A percentile compares a stretch with the other conserved stretches of the same genome.
Conservation (phyloP, 2,888 invertebrate species). For the Drosophila macrothrix region DNA sequence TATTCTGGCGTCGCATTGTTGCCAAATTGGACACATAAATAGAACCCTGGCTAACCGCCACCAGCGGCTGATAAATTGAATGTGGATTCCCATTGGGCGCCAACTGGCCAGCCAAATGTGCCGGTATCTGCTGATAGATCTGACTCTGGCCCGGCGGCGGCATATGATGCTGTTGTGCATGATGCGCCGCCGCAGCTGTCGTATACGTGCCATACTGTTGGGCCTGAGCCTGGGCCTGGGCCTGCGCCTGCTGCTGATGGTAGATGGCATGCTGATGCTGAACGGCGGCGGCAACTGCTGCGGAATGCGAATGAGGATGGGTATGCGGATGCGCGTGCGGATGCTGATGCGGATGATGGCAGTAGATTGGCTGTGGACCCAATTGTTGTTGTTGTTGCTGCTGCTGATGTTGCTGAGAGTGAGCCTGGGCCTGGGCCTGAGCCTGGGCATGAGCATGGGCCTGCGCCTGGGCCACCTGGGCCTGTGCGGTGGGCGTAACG, state of each 20-base stretch:
- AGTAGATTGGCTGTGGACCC: slow-evolving; percentile 84
- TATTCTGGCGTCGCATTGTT: slow-evolving; percentile 83
- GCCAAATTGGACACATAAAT: slow-evolving; percentile 84
- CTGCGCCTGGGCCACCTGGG: slow-evolving; percentile 62
- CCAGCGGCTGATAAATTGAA: slow-evolving; percentile 83
- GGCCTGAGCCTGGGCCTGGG: slow-evolving; percentile 54
- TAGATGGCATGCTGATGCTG: slow-evolving; percentile 87
- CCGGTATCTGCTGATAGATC: slow-evolving; percentile 85
- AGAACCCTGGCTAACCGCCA: slow-evolving; percentile 81
- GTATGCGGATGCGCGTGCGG: slow-evolving; percentile 83
- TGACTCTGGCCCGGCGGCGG: slow-evolving; percentile 83
- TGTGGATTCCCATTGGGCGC: slow-evolving; percentile 83
- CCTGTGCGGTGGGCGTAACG: slow-evolving; percentile 83
- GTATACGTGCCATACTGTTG: slow-evolving; percentile 83
- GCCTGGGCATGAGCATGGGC: slow-evolving; percentile 49
- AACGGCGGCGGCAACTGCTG: slow-evolving; percentile 85
- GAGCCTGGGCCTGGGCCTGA: slow-evolving; percentile 53
- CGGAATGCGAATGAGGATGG: slow-evolving; percentile 85
- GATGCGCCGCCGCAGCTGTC: slow-evolving; percentile 72
- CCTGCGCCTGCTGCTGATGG: slow-evolving; percentile 82
- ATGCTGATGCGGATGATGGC: slow-evolving; percentile 85
- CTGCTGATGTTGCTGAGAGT: slow-evolving; percentile 49
- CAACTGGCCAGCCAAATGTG: slow-evolving; percentile 77
- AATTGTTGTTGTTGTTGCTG: slow-evolving; percentile 75
- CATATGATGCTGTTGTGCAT: slow-evolving; percentile 80